phyloP scores from a whole-genome alignment of 2,888 invertebrate genomes.

The Coecobrya sp. region DNA sequence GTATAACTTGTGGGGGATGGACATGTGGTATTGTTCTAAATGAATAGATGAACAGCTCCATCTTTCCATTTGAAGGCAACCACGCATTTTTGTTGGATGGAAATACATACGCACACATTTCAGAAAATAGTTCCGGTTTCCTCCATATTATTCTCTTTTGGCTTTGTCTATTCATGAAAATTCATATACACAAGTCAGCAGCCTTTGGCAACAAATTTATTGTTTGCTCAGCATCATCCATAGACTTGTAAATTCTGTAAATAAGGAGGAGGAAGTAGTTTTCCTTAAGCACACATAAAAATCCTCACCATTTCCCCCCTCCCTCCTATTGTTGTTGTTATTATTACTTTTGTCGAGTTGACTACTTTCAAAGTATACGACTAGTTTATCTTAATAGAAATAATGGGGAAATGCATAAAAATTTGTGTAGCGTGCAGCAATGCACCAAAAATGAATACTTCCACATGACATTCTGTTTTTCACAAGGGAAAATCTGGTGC shows the following conservation, averaged over 20 bases:
- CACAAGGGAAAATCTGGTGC: too few species aligned
- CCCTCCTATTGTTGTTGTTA: constrained; percentile 1
- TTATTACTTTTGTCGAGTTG: constrained; percentile 17
- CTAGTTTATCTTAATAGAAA: background rate
- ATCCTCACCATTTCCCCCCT: background rate
- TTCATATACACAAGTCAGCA: constrained; percentile 56
- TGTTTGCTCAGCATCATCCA: constrained; percentile 51
- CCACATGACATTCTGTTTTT: background rate
- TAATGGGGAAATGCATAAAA: constrained; percentile 31
- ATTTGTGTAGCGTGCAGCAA: constrained; percentile 1
- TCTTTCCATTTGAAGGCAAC: background rate
- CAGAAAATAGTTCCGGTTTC: constrained; percentile 58
- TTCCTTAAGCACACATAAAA: constrained; percentile 39
- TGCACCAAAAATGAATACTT: background rate
- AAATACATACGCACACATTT: constrained; percentile 8
- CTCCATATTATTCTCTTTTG: background rate
- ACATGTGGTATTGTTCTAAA: background rate
- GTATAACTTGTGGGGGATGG: background rate
- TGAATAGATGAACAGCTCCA: background rate
- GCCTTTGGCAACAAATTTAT: constrained; percentile 54
- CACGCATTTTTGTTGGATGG: background rate
- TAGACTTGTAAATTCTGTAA: constrained; percentile 41
- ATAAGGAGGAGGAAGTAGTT: constrained; percentile 34
- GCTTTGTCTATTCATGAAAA: constrained; percentile 45
- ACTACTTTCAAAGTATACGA: background rate